These are phyloP conservation scores for Rotaria socialis DNA, from an alignment of 2,888 invertebrate genomes.

Conservation along the genomic window DNA sequence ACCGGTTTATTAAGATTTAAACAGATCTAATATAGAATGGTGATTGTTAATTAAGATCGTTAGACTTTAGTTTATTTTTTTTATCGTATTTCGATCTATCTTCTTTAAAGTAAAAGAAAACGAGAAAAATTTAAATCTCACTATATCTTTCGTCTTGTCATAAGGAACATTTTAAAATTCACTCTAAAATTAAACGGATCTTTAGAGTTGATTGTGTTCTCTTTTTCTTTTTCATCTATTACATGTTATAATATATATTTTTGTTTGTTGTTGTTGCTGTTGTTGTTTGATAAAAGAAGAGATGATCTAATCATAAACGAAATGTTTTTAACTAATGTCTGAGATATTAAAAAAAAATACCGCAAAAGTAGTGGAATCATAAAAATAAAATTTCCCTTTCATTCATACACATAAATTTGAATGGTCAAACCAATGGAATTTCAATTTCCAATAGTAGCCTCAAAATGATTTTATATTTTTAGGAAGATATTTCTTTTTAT, in stretches of 20 bases:
- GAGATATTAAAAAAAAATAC: too few species aligned
- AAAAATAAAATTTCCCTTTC: too few species aligned
- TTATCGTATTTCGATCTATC: neutral
- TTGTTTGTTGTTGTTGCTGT: neutral
- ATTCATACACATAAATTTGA: too few species aligned
- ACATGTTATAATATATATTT: neutral
- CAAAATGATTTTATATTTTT: too few species aligned
- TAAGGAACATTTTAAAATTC: neutral
- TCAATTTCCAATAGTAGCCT: too few species aligned
- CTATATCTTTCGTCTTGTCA: neutral
- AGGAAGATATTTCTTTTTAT: too few species aligned
- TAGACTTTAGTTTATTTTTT: neutral
- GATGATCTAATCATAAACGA: neutral
- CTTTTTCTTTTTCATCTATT: neutral
- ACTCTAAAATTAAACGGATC: neutral
- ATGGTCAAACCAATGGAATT: too few species aligned
- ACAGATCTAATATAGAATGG: neutral
- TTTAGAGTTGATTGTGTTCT: neutral
- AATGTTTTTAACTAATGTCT: too few species aligned
- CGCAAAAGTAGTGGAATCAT: too few species aligned
- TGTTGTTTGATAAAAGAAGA: conserved; percentile 3
- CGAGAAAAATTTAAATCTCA: neutral
- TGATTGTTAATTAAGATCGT: neutral
- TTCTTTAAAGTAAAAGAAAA: neutral
- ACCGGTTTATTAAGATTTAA: neutral